These are phyloP conservation scores for Melieria crassipennis DNA, from an alignment of 2,888 invertebrate species.

Conservation along the genomic window DNA sequence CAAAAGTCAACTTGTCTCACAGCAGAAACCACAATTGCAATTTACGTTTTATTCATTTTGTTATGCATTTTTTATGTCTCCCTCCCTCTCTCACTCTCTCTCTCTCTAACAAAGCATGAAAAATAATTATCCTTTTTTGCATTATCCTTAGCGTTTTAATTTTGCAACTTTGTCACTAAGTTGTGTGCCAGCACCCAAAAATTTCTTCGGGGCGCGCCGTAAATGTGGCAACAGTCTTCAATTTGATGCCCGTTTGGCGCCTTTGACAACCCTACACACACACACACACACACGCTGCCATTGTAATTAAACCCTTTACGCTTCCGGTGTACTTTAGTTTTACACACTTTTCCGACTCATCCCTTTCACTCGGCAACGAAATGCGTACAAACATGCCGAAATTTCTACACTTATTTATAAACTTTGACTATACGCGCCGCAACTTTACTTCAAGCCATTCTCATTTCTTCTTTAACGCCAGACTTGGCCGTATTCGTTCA, in stretches of 20 bases:
- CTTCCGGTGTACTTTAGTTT: slow-evolving; percentile 22
- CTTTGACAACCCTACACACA: too few species aligned
- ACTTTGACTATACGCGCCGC: neutral
- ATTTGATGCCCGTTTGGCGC: too few species aligned
- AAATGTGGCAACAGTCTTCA: too few species aligned
- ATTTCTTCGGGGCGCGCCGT: too few species aligned
- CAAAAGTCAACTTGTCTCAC: too few species aligned
- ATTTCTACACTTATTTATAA: slow-evolving; percentile 4
- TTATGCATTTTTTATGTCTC: too few species aligned
- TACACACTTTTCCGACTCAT: neutral
- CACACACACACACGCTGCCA: neutral
- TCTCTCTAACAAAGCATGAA: neutral
- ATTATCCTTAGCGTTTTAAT: slow-evolving; percentile 8
- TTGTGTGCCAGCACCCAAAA: neutral
- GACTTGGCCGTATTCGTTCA: too few species aligned
- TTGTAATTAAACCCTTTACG: slow-evolving; percentile 15
- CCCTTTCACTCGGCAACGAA: neutral
- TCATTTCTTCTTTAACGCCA: neutral
- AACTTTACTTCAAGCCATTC: slow-evolving; percentile 14
- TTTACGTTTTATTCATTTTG: too few species aligned
- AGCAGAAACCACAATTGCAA: too few species aligned
- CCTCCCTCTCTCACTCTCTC: too few species aligned
- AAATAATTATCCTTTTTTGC: slow-evolving; percentile 13
- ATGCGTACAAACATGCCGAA: neutral
- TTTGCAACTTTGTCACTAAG: slow-evolving; percentile 14